Base-by-base conservation (phyloP, 2,797 vertebrate species). In the Spondyliosoma cantharus region DNA sequence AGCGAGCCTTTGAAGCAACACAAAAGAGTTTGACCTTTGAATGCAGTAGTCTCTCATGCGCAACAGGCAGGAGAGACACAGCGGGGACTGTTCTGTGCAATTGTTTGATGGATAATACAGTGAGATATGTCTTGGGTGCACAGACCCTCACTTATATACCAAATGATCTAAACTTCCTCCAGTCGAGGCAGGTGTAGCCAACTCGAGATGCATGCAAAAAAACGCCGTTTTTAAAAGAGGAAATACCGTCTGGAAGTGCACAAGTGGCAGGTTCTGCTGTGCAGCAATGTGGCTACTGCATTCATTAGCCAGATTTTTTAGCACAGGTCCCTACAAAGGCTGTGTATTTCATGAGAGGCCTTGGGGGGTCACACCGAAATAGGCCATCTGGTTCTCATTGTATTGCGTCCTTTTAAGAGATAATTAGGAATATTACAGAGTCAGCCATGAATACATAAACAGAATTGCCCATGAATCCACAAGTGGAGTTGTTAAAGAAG, bases 351-450 rank as follows among this genome's bases (percentile, higher is more conserved):
- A 85, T 14, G 81, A 90, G 82, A 80, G 78, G 88, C 86, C 87
- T 82, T 72, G 78, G 78, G 83, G 74, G 79, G 67, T 84, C 82
- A 85, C 86, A 87, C 53, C 56, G 76, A 83, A 87, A 89, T 73
- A 88, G 81, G 74, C 88, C 88, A 91, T 93, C 87, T 93, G 92
- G 86, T 91, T 86, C 68, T 82, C 74, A 92, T 90, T 93, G 84
- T 86, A 29, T 76, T 78, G 81, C 48, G 24, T 87, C 85, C 81
- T 89, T 91, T 90, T 87, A 86, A 87, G 67, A 88, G 67, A 88
- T 89, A 91, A 94, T 92, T 90, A 91, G 90, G 67, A 90, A 87
- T 89, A 88, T 92, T 89, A 91, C 78, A 88, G 81, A 91, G 83
- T 87, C 89, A 84, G 68, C 69, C 85, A 84, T 87, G 86, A 92